Evolutionary conservation across 92 coral and sea anemone species (phyloP).

Genomic region (Bergia puertoricense): DNA sequence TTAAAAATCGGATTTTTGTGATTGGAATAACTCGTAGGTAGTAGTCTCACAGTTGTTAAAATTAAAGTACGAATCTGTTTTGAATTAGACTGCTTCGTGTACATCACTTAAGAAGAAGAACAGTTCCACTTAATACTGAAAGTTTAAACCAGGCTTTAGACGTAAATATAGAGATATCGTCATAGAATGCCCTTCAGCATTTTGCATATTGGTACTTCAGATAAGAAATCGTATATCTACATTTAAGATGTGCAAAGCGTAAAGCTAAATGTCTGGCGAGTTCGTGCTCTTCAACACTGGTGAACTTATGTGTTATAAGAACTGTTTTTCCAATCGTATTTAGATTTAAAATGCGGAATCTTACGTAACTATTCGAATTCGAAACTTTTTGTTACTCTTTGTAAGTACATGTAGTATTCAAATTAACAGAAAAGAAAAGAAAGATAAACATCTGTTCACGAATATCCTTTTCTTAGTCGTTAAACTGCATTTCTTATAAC

Average conservation of each 20-base stretch:
- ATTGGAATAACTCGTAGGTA: background rate
- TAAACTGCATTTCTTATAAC: no score
- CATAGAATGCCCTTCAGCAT: background rate
- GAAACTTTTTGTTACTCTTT: background rate
- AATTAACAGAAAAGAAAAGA: background rate
- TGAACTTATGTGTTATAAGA: no score
- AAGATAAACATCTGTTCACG: background rate
- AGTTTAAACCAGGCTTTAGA: background rate
- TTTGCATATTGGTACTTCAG: slow-evolving; percentile 1
- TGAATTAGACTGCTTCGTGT: background rate
- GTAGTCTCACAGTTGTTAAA: background rate
- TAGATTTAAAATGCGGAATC: no score
- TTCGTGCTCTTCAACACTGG: background rate
- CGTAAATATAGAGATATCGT: background rate
- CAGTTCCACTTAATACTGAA: background rate
- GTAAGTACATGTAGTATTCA: background rate
- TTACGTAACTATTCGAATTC: background rate
- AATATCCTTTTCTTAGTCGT: no score
- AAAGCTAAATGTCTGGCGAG: background rate
- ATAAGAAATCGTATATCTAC: background rate
- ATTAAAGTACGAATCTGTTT: background rate
- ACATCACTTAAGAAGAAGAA: no score
- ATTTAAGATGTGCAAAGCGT: no score
- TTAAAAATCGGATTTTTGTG: background rate
- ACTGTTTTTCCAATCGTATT: no score